Percentiles rank a stretch among this genome's conserved stretches.
Evolutionary conservation across 2,888 invertebrate species (phyloP).

Genomic region (Onthophagus sagittarius): DNA sequence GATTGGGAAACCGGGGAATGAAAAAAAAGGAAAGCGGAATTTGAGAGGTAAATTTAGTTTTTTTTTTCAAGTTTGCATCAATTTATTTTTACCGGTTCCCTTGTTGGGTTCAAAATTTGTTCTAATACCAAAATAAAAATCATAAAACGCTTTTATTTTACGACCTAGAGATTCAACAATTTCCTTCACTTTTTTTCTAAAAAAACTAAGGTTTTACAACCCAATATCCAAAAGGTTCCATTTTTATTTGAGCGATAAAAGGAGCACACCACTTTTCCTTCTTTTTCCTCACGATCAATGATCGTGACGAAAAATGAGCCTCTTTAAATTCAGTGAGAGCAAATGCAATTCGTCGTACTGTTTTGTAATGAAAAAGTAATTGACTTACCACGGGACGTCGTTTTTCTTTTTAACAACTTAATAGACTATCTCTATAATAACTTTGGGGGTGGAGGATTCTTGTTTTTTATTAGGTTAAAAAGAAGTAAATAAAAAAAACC

Average conservation of each 20-base stretch:
- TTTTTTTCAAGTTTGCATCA: no score
- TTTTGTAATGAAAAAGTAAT: not conserved
- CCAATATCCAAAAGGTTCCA: not conserved
- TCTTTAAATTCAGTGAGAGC: not conserved
- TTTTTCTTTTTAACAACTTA: not conserved
- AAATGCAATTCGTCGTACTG: not conserved
- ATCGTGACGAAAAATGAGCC: not conserved
- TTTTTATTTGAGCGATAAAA: not conserved
- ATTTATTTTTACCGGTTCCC: no score
- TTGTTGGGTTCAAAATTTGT: not conserved
- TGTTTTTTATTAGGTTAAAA: not conserved
- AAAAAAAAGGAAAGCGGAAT: no score
- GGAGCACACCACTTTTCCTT: not conserved
- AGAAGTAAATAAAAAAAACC: no score
- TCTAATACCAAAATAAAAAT: not conserved
- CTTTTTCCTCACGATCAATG: not conserved
- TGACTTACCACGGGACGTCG: not conserved
- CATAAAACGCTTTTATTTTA: not conserved
- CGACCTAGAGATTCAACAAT: not conserved
- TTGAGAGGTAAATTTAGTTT: no score
- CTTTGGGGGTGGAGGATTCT: not conserved
- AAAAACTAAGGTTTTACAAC: not conserved
- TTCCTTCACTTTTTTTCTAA: not conserved
- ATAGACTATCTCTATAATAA: not conserved
- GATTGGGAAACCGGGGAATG: no score